Base-by-base conservation (phyloP, 2,113 vertebrate genomes). In the Saccopteryx leptura region DNA sequence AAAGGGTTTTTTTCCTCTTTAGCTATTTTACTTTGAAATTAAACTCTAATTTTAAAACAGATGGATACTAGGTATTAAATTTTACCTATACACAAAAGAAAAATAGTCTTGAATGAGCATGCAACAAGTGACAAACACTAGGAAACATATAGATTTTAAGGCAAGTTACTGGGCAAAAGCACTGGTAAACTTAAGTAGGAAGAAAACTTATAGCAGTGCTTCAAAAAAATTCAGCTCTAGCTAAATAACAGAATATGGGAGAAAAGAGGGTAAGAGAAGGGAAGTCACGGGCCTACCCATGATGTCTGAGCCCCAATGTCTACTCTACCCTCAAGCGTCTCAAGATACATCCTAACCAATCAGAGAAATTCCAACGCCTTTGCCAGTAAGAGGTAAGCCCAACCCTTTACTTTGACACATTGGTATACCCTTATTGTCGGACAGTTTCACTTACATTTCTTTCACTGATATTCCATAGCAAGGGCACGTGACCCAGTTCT, bases 1-100 rank as follows among this genome's bases (percentile, higher is more conserved):
- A 72, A 74, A 82, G 76, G 61, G 31, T 56, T 50, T 2, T 33
- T 78, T 66, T 26, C 52, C 69, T 88, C 82, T 68, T 93, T 23
- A 76, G 52, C 52, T 66, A 86, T 13, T 65, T 63, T 63, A 76
- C 58, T 74, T 52, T 50, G 69, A 88, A 86, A 97, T 61, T 88
- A 86, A 91, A 96, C 86, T 91, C 19, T 76, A 93, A 86, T 63
- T 84, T 85, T 86, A 79, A 96, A 81, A 58, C 2, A 69, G 31
- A 46, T 50, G 9, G 71, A 63, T 46, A 69, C 39, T 50, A 83
- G 61, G 50, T 56, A 68, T 46, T 66, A 75, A 94, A 24, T 69
- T 63, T 65, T 79, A 46, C 61, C 28, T 33, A 63, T 5, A 65
- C 66, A 28, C 39, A 65, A 50, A 90, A 87, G 17, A 88, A 83